phyloP scores from a whole-genome alignment of 1,140 invertebrate genomes.

The Bombus picipes region DNA sequence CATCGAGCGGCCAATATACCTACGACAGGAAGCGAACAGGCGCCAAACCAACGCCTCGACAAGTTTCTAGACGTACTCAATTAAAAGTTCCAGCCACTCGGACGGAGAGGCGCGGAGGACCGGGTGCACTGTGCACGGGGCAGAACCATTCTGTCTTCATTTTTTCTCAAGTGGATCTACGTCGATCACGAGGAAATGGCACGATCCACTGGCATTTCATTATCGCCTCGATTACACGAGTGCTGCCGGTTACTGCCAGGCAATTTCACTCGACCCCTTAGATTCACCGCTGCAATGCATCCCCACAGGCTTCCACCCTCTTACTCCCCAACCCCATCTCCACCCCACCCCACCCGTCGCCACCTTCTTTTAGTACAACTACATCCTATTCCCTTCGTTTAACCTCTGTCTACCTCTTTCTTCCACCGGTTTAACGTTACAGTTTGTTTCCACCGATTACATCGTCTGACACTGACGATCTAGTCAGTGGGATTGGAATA shows the following conservation, averaged over 20 bases:
- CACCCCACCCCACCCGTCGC: background rate
- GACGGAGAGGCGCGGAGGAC: background rate
- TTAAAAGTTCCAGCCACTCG: constrained; percentile 63
- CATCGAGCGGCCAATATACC: background rate
- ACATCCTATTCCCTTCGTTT: constrained; percentile 19
- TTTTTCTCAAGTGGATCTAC: constrained; percentile 48
- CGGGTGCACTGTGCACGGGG: background rate
- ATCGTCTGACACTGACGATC: background rate
- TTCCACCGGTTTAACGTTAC: constrained; percentile 12
- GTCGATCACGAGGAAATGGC: constrained; percentile 26
- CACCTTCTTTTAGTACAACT: background rate
- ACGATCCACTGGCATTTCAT: constrained; percentile 46
- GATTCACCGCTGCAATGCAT: constrained; percentile 34
- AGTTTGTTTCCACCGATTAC: constrained; percentile 11
- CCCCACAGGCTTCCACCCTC: background rate
- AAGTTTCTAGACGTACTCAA: constrained; percentile 65
- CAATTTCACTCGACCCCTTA: constrained; percentile 51
- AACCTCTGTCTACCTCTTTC: constrained; percentile 43
- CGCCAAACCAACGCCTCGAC: constrained; percentile 57
- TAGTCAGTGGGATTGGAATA: background rate
- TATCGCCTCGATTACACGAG: constrained; percentile 42
- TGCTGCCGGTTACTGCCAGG: constrained; percentile 22
- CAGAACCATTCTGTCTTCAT: constrained; percentile 27
- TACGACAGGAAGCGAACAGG: constrained; percentile 22
- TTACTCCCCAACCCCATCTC: no score